Base-by-base conservation (phyloP, 1,140 invertebrate species). In the Trypoxylus dichotomus region DNA sequence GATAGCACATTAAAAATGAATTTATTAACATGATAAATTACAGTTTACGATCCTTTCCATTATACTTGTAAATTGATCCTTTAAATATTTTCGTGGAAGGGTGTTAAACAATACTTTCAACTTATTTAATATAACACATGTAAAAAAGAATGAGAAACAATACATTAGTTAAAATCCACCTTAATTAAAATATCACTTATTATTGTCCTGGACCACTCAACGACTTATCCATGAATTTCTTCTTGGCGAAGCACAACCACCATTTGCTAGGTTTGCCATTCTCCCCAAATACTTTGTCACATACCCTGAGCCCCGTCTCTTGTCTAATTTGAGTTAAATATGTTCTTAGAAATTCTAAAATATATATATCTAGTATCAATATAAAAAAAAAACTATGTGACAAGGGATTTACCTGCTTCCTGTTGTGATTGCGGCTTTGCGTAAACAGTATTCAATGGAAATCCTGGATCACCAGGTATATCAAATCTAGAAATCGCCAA, bases 141-240 rank as follows among this genome's bases (percentile, higher is more conserved):
- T 68, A 27, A 68, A 24, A 68, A 24, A 11, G 24, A 29, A 60
- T 19, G 21, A 68, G 27, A 68, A 68, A 68, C 27, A 25, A 68
- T 68, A 25, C 8, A 24, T 8, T 24, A 27, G 8, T 68, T 68
- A 78, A 79, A 76, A 79, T 37, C 74, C 74, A 77, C 82, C 15
- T 54, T 54, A 54, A 54, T 54, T 54, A 54, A 54, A 54, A 54
- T n/a, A 54, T 54, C 47, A 54, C 47, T 54, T 54, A 15, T 54
- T 54, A 54, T 54, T 94, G 93, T 24, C 94, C 94, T 13, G 93
- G 94, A 0, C 91, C 94, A 71, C 95, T 94, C 7, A 99, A 88
- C 60, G 96, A 98, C 85, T 99, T 99, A 84, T 99, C 98, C 98
- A 99, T 99, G 85, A 99, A 99, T 89, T 98, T 98, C 90, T 97